Evolutionary conservation across 2,888 invertebrate species (phyloP).

Genomic region (Cephus sareptanus): DNA sequence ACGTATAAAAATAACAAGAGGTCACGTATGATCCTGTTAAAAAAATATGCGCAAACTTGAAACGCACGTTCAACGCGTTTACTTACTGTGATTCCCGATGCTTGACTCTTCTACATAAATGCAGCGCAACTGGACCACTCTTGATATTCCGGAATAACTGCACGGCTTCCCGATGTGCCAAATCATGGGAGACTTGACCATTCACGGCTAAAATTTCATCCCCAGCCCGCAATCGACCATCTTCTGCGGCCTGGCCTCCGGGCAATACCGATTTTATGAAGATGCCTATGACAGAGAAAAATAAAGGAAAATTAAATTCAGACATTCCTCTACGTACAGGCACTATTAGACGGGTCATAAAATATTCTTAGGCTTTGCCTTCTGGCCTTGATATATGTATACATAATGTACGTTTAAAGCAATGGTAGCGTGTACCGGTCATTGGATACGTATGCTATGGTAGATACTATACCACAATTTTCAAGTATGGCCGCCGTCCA

Average conservation of each 20-base stretch:
- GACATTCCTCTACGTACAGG: neutral
- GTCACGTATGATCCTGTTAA: neutral
- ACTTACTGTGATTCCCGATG: slow-evolving; percentile 65
- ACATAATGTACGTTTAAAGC: neutral
- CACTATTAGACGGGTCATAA: neutral
- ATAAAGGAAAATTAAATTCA: slow-evolving; percentile 7
- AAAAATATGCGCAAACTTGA: slow-evolving; percentile 65
- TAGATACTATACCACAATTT: neutral
- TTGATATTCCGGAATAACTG: slow-evolving; percentile 84
- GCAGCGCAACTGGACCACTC: slow-evolving; percentile 80
- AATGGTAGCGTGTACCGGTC: neutral
- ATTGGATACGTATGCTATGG: neutral
- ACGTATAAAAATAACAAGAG: slow-evolving; percentile 45
- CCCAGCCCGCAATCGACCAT: slow-evolving; percentile 84
- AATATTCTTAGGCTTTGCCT: neutral
- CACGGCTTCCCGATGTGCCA: slow-evolving; percentile 84
- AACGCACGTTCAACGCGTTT: neutral
- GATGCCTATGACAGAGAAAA: slow-evolving; percentile 68
- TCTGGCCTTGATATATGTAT: neutral
- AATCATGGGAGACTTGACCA: slow-evolving; percentile 82
- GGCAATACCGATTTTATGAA: slow-evolving; percentile 88
- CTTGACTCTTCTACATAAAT: slow-evolving; percentile 74
- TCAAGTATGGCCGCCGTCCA: neutral
- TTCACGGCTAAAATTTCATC: slow-evolving; percentile 87
- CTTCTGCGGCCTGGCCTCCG: slow-evolving; percentile 85